Percentiles rank a stretch among this genome's conserved stretches.
Conservation (phyloP, 2,797 vertebrate species). For the Hoplostethus atlanticus region DNA sequence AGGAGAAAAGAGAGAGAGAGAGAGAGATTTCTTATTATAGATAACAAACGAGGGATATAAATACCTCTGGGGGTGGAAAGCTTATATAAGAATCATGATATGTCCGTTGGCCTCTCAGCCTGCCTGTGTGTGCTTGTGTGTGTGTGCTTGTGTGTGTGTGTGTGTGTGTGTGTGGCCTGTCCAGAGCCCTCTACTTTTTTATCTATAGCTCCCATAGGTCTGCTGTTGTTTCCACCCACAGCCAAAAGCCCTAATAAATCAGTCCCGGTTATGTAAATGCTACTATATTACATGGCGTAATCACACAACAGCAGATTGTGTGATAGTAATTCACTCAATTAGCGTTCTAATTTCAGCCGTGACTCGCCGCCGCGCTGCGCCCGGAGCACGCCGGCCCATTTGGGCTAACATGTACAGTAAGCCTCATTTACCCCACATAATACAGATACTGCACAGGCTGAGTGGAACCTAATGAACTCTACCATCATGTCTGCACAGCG, state of each 20-base stretch:
- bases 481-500: constrained; percentile 24
- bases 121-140: constrained; percentile 4
- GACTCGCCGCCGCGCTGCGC: not conserved
- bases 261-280: constrained; percentile 25
- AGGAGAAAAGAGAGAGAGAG: not conserved
- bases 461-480: constrained; percentile 54
- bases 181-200: not conserved
- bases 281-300: not conserved
- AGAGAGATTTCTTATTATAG: constrained; percentile 78
- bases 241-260: constrained; percentile 9
- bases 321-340: constrained; percentile 37
- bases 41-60: constrained; percentile 80
- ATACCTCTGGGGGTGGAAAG: constrained; percentile 71
- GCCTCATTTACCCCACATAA: constrained; percentile 32
- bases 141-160: not conserved
- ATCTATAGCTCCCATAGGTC: constrained; percentile 11
- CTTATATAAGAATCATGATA: constrained; percentile 77
- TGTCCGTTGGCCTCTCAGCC: constrained; percentile 57
- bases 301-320: constrained; percentile 27
- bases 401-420: constrained; percentile 18
- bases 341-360: not conserved
- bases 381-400: constrained; percentile 14
- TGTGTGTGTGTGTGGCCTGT: constrained; percentile 10
- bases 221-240: not conserved
- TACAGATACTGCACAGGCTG: constrained; percentile 18